These are phyloP conservation scores for Epinotia brunnichana DNA, from an alignment of 2,888 invertebrate species.

Conservation along the genomic window DNA sequence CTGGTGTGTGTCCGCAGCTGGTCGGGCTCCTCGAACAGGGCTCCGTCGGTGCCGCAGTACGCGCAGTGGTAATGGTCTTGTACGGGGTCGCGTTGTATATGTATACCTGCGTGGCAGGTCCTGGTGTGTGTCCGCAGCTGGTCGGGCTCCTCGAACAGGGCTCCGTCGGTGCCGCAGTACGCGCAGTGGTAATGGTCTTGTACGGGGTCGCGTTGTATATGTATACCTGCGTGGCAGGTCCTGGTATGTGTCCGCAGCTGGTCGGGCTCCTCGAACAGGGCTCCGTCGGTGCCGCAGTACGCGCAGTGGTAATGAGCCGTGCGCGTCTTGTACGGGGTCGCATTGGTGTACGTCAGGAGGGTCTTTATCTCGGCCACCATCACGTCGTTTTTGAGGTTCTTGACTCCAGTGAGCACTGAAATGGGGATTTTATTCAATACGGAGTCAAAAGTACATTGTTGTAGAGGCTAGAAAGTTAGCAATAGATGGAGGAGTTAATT, in stretches of 20 bases:
- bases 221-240: slow-evolving; percentile 50
- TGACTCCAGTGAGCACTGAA: slow-evolving; percentile 3
- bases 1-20: slow-evolving; percentile 60
- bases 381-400: slow-evolving; percentile 48
- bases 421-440: neutral
- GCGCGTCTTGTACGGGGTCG: slow-evolving; percentile 63
- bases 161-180: slow-evolving; percentile 58
- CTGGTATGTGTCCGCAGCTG: slow-evolving; percentile 60
- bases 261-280: slow-evolving; percentile 55
- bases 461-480: too few relatives aligned
- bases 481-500: too few relatives aligned
- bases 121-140: slow-evolving; percentile 60
- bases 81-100: slow-evolving; percentile 63
- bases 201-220: slow-evolving; percentile 63
- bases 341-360: slow-evolving; percentile 63
- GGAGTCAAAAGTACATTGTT: too few relatives aligned
- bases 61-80: slow-evolving; percentile 63
- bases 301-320: slow-evolving; percentile 58
- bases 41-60: slow-evolving; percentile 58
- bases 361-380: slow-evolving; percentile 59
- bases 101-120: slow-evolving; percentile 49
- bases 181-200: slow-evolving; percentile 63
- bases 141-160: slow-evolving; percentile 55
- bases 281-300: slow-evolving; percentile 58
- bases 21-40: slow-evolving; percentile 55